Conservation (phyloP, 2,113 vertebrate species). For the Lamprotornis superbus region DNA sequence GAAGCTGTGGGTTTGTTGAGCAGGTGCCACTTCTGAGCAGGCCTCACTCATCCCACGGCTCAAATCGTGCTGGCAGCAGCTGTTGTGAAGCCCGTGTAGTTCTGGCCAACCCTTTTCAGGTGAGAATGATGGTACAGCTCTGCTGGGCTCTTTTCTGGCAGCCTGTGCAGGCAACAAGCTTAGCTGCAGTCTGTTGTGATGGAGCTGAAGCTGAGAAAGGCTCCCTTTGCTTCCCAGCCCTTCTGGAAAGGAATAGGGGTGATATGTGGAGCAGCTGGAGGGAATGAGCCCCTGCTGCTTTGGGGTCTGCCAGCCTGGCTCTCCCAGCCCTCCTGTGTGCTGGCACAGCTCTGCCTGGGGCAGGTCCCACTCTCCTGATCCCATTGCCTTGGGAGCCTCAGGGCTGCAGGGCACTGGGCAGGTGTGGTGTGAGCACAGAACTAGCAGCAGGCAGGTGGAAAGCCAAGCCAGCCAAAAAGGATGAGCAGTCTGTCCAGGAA, state of each 20-base stretch:
- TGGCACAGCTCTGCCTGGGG: background rate
- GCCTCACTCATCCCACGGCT: background rate
- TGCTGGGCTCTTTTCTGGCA: background rate
- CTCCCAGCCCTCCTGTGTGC: background rate
- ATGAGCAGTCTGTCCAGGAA: background rate
- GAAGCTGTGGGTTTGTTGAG: background rate
- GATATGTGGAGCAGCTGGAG: background rate
- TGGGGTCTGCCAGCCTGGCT: background rate
- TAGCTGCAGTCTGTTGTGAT: background rate
- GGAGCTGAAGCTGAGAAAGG: background rate
- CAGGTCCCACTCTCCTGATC: background rate
- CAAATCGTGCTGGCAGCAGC: background rate
- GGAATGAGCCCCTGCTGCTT: background rate
- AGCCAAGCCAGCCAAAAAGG: background rate
- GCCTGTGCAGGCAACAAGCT: background rate
- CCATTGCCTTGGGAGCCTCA: rapidly evolving
- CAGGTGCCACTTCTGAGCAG: background rate
- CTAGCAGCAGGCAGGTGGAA: background rate
- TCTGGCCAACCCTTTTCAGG: background rate
- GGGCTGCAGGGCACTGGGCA: background rate
- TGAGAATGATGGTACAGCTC: background rate
- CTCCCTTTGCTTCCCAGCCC: background rate
- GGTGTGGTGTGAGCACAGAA: background rate
- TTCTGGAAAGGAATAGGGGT: background rate
- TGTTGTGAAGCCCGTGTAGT: rapidly evolving